Base-by-base conservation (phyloP, 1,140 invertebrate genomes). In the Drosophila melanica region DNA sequence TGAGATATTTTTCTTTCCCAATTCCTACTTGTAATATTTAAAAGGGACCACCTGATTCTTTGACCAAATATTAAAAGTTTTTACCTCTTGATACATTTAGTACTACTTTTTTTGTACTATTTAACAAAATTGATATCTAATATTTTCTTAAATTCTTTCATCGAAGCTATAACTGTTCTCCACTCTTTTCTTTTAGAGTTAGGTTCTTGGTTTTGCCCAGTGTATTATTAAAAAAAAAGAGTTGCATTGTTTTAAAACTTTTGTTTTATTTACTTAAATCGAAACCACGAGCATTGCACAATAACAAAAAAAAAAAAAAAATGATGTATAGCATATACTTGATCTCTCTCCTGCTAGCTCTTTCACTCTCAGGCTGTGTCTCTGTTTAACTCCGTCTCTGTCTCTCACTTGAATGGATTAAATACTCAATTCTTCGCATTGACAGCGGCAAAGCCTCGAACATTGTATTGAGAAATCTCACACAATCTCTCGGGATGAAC, bases 261-360 rank as follows among this genome's bases (percentile, higher is more conserved):
- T 51, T 27, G 42, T 54, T 81, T 86, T 86, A 87, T 87, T 82
- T 70, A 82, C 79, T 81, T 62, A 66, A 74, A 48, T 82, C 57
- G 65, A 87, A 87, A 75, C 75, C 71, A 68, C 77, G 41, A 63
- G 64, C 77, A 67, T 62, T 68, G 75, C 68, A 82, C 66, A 63
- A 45, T 68, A 79, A 65, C 54, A 62, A 76, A 79, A 35, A 33
- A 33, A 2, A 67, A 81, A 75, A 81, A 68, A 65, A 59, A 73
- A 68, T 72, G 6, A 74, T 39, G n/a, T 66, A 75, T 64, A 73
- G 70, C 64, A 62, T 73, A 57, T 74, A 71, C 77, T 86, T 78
- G 75, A 85, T 81, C 77, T 75, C 77, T 75, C 55, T 41, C 41
- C 59, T 27, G 48, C 60, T 77, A 50, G 57, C 63, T 82, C 60